Percentiles rank a stretch among this genome's conserved stretches.
Evolutionary conservation across 1,140 invertebrate genomes (phyloP).

Genomic region (Procambarus virginalis): DNA sequence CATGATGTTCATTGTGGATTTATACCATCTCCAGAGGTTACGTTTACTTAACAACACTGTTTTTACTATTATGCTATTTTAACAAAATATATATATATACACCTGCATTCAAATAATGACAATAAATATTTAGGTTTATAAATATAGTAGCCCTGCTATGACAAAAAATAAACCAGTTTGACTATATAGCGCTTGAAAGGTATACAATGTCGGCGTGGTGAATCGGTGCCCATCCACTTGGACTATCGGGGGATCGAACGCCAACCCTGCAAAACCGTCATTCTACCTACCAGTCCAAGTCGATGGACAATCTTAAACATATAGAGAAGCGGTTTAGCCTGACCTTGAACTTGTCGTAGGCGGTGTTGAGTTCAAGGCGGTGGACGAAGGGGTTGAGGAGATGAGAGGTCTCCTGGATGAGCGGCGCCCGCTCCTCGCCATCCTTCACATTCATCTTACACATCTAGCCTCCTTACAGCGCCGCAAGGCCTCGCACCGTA

Average conservation of each 20-base stretch:
- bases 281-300: not conserved
- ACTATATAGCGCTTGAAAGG: too few relatives aligned
- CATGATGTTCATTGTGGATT: too few relatives aligned
- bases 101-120: not conserved
- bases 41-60: too few relatives aligned
- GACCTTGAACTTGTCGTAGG: conserved; percentile 90
- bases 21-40: too few relatives aligned
- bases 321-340: conserved; percentile 54
- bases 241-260: too few relatives aligned
- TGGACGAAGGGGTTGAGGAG: conserved; percentile 89
- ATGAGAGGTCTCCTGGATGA: conserved; percentile 71
- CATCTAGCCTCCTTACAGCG: conserved; percentile 10
- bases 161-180: not conserved
- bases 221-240: too few relatives aligned
- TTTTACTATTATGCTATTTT: too few relatives aligned
- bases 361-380: conserved; percentile 86
- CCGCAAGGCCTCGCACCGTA: not conserved
- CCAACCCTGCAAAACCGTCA: not conserved
- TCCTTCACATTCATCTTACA: conserved; percentile 58
- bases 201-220: not conserved
- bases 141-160: not conserved
- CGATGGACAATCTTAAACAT: not conserved
- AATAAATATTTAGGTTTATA: not conserved
- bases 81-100: not conserved
- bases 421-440: conserved; percentile 47